These are phyloP conservation scores for Peribatodes rhomboidaria DNA, from an alignment of 2,888 invertebrate species.

Conservation along the genomic window DNA sequence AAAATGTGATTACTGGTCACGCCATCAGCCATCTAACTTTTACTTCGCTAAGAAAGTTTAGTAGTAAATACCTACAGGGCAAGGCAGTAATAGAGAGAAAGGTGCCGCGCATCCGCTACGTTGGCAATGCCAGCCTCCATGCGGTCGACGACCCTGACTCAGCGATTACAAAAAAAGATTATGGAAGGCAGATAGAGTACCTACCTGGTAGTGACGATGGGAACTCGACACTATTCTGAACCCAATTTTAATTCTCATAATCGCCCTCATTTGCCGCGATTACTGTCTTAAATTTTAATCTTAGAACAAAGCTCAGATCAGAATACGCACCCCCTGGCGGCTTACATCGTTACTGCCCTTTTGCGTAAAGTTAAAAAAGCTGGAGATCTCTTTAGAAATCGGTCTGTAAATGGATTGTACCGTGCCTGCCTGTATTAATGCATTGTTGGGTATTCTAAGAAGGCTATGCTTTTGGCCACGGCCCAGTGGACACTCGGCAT, in stretches of 20 bases:
- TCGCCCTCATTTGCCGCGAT: conserved; percentile 32
- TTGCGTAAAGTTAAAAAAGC: conserved; percentile 45
- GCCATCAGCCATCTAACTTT: conserved; percentile 43
- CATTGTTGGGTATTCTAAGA: conserved; percentile 49
- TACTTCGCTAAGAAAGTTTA: conserved; percentile 55
- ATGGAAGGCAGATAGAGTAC: conserved; percentile 63
- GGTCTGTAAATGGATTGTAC: conserved; percentile 40
- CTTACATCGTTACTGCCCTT: conserved; percentile 28
- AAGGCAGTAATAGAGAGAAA: conserved; percentile 76
- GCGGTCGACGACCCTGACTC: conserved; percentile 79
- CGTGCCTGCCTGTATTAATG: conserved; percentile 37
- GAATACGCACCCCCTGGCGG: conserved; percentile 20
- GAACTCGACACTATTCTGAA: conserved; percentile 37
- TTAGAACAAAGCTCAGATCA: conserved; percentile 35
- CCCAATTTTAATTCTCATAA: conserved; percentile 39
- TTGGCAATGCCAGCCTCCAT: conserved; percentile 75
- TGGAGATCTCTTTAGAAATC: conserved; percentile 43
- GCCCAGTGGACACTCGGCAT: conserved; percentile 35
- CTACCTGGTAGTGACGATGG: conserved; percentile 51
- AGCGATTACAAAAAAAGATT: conserved; percentile 83
- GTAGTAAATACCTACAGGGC: conserved; percentile 64
- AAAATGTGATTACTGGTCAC: conserved; percentile 20
- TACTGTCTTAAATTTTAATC: conserved; percentile 30
- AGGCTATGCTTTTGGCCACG: conserved; percentile 40
- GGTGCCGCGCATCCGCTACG: conserved; percentile 79